Evolutionary conservation across 1,140 invertebrate genomes (phyloP).

Genomic region (Ceratosolen fusciceps): DNA sequence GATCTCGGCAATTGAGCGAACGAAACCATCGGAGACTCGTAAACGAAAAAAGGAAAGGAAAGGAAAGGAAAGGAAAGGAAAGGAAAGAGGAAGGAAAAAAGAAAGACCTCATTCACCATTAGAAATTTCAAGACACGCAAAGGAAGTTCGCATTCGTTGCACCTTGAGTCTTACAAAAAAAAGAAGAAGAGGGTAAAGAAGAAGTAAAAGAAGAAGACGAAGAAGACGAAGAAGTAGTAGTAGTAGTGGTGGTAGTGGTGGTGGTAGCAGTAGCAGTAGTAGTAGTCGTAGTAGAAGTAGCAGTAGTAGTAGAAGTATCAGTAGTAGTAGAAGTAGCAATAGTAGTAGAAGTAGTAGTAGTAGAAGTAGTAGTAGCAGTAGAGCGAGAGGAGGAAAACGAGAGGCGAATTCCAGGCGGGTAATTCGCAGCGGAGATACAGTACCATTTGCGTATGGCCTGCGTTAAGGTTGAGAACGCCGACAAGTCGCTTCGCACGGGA

Average conservation of each 20-base stretch:
- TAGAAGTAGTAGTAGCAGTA: too few relatives aligned
- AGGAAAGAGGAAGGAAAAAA: too few relatives aligned
- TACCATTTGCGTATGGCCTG: conserved; percentile 27
- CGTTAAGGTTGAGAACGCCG: neutral
- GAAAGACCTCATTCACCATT: conserved; percentile 36
- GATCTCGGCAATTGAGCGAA: conserved; percentile 30
- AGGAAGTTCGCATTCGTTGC: conserved; percentile 44
- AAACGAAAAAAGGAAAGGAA: too few relatives aligned
- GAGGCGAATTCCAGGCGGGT: conserved; percentile 28
- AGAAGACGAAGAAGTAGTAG: too few relatives aligned
- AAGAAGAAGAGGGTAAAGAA: neutral
- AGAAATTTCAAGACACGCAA: conserved; percentile 44
- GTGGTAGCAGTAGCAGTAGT: too few relatives aligned
- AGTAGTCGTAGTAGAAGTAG: too few relatives aligned
- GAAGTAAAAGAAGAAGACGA: neutral
- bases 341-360: too few relatives aligned
- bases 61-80: too few relatives aligned
- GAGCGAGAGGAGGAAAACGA: neutral
- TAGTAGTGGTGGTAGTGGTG: too few relatives aligned
- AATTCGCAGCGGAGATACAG: conserved; percentile 15
- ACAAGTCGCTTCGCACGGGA: neutral
- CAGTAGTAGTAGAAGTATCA: too few relatives aligned
- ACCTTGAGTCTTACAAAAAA: conserved; percentile 9
- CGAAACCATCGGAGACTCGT: conserved; percentile 17
- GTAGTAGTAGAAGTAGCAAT: too few relatives aligned